Evolutionary conservation across 2,797 vertebrate species (phyloP).

Genomic region (Sebastes oblongus): DNA sequence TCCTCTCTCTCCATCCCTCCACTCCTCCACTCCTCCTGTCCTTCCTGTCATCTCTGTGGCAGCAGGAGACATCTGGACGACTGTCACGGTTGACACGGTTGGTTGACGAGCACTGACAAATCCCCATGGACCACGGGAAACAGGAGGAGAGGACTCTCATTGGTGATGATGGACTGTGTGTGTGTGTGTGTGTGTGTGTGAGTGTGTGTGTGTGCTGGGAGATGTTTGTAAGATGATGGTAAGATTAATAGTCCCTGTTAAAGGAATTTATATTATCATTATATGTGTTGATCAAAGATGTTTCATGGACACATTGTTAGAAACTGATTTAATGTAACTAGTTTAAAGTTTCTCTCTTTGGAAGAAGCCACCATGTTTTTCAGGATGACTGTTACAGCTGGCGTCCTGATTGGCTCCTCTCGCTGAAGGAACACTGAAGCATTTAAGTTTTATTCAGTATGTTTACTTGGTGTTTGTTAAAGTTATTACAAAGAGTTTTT

Average conservation of each 20-base stretch:
- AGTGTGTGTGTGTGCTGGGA: slow-evolving; percentile 19
- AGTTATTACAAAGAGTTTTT: neutral
- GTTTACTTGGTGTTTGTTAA: neutral
- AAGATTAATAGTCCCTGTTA: slow-evolving; percentile 56
- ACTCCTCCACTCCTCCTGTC: slow-evolving; percentile 61
- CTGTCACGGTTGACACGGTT: slow-evolving; percentile 86
- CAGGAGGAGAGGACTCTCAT: slow-evolving; percentile 73
- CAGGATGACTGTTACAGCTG: neutral
- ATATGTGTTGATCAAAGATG: slow-evolving; percentile 21
- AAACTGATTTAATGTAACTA: neutral
- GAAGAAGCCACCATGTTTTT: neutral
- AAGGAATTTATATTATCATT: slow-evolving; percentile 39
- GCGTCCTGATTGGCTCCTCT: slow-evolving; percentile 4
- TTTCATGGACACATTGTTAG: neutral
- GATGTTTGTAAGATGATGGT: slow-evolving; percentile 41
- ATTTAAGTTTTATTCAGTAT: neutral
- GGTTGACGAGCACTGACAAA: slow-evolving; percentile 82
- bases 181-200: slow-evolving; percentile 16
- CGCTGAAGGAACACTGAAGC: neutral
- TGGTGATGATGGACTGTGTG: slow-evolving; percentile 62
- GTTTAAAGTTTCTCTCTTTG: neutral
- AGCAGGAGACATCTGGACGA: slow-evolving; percentile 86
- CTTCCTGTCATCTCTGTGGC: slow-evolving; percentile 77
- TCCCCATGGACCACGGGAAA: slow-evolving; percentile 77
- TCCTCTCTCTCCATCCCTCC: slow-evolving; percentile 51